Percentiles rank a stretch among this genome's conserved stretches.
Conservation (phyloP, 2,113 vertebrate species). For the Salminus brasiliensis region DNA sequence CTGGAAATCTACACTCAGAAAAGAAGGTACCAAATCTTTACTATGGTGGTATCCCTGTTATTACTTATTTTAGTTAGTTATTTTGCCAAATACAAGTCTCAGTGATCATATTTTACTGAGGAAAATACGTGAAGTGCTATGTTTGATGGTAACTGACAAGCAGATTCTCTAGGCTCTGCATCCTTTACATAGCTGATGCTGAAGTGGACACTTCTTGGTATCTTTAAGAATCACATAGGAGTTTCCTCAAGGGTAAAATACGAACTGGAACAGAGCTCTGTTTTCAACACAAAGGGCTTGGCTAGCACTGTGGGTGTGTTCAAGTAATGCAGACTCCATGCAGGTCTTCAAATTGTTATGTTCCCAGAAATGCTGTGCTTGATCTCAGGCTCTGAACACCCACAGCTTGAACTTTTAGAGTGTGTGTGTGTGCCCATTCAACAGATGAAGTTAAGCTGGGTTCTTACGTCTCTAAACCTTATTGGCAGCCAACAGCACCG, state of each 20-base stretch:
- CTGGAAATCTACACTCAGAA: too few species aligned
- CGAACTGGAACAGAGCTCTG: not conserved
- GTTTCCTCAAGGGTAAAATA: not conserved
- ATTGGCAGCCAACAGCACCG: not conserved
- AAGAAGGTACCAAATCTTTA: too few species aligned
- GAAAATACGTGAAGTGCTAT: too few species aligned
- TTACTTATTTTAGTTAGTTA: too few species aligned
- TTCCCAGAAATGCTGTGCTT: not conserved
- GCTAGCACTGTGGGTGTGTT: not conserved
- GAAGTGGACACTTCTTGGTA: not conserved
- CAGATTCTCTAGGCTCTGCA: not conserved
- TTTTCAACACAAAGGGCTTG: not conserved
- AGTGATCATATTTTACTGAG: too few species aligned
- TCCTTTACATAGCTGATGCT: not conserved
- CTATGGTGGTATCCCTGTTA: too few species aligned
- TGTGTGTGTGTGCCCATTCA: not conserved
- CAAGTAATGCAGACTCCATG: slow-evolving; percentile 10
- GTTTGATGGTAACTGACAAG: too few species aligned
- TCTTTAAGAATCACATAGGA: not conserved
- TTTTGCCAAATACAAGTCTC: too few species aligned
- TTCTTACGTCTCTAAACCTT: slow-evolving; percentile 10
- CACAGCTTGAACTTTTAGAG: not conserved
- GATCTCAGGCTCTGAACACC: not conserved
- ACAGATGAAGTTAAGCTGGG: slow-evolving; percentile 31
- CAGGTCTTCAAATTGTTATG: not conserved